Percentiles rank a stretch among this genome's conserved stretches.
These are phyloP conservation scores for Diadumene lineata DNA, from an alignment of 92 coral and sea anemone genomes.

Conservation along the genomic window DNA sequence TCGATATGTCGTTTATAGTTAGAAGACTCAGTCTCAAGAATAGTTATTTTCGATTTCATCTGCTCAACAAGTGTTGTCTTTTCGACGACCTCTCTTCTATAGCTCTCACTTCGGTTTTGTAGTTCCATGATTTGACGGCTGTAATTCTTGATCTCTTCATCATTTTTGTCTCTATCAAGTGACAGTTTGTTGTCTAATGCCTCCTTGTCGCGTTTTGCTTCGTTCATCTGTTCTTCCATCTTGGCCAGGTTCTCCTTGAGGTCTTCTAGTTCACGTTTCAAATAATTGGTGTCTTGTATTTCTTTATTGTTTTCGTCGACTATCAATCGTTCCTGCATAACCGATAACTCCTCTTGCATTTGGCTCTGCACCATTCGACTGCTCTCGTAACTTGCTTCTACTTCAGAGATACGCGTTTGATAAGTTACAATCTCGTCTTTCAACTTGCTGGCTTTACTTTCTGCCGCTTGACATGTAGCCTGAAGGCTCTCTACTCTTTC, in stretches of 20 bases:
- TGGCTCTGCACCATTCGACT: constrained; percentile 56
- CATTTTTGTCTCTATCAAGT: constrained; percentile 63
- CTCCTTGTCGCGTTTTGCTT: constrained; percentile 72
- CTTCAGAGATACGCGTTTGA: constrained; percentile 69
- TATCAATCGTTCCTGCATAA: constrained; percentile 37
- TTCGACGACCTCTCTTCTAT: constrained; percentile 71
- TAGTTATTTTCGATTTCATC: constrained; percentile 59
- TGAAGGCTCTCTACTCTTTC: constrained; percentile 66
- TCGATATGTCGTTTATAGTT: constrained; percentile 65
- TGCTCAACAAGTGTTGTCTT: constrained; percentile 78
- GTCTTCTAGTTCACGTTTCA: constrained; percentile 58
- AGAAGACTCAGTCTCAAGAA: constrained; percentile 67
- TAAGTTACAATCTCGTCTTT: constrained; percentile 66
- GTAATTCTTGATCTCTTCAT: constrained; percentile 58
- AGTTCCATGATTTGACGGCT: constrained; percentile 63
- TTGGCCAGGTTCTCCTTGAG: constrained; percentile 51
- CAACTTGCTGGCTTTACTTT: constrained; percentile 48
- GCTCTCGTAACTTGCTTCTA: constrained; percentile 70
- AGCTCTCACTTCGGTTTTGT: constrained; percentile 67
- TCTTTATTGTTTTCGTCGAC: constrained; percentile 47
- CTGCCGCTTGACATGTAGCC: constrained; percentile 55
- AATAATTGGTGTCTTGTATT: constrained; percentile 49
- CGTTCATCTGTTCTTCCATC: constrained; percentile 71
- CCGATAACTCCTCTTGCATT: constrained; percentile 49
- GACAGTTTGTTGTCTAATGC: constrained; percentile 54